Evolutionary conservation across 92 coral and sea anemone genomes (phyloP).

Genomic region (Siderastrea siderea): DNA sequence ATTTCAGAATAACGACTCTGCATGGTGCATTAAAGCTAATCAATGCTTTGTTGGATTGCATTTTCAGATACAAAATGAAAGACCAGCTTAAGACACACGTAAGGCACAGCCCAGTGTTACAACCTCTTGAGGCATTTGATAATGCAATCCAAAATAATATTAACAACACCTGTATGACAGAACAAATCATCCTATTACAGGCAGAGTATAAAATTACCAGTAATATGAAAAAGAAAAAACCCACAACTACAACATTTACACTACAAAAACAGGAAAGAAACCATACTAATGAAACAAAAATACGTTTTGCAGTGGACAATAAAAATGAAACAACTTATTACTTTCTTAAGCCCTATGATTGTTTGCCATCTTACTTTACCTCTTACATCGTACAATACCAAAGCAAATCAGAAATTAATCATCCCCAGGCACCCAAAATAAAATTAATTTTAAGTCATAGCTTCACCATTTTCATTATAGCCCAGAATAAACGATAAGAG

Average conservation of each 20-base stretch:
- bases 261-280: background rate
- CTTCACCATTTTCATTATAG: background rate
- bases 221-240: no score
- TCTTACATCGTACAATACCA: no score
- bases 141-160: slow-evolving; percentile 11
- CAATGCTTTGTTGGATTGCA: slow-evolving; percentile 11
- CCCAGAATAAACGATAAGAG: background rate
- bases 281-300: background rate
- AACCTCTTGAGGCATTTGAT: slow-evolving; percentile 5
- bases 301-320: background rate
- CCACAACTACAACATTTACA: no score
- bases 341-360: no score
- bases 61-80: slow-evolving; percentile 23
- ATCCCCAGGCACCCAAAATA: background rate
- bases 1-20: background rate
- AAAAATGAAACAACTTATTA: no score
- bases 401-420: background rate
- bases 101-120: slow-evolving; percentile 42
- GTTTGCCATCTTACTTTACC: no score
- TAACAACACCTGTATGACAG: background rate
- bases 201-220: no score
- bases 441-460: background rate
- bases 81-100: slow-evolving; percentile 40
- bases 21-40: background rate
- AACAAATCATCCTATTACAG: no score